Conservation (phyloP, 2,113 vertebrate genomes). For the Eclectus roratus region DNA sequence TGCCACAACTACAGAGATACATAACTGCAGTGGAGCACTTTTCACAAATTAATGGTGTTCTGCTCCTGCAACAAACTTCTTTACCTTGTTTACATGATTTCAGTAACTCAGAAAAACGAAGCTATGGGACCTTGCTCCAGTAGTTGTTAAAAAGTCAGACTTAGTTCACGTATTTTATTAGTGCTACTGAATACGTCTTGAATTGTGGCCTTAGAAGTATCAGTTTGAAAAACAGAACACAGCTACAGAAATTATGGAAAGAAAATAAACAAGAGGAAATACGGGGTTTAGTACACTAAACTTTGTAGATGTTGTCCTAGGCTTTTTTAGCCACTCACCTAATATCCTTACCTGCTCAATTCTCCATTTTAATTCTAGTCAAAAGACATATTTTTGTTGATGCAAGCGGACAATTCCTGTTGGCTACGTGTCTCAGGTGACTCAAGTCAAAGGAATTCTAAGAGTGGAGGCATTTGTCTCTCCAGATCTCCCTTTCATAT, state of each 20-base stretch:
- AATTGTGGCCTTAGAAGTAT: neutral
- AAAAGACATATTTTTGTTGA: neutral
- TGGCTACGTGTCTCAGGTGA: slow-evolving; percentile 31
- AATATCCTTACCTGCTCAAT: neutral
- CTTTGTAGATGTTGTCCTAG: neutral
- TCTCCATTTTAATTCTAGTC: neutral
- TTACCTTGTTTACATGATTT: neutral
- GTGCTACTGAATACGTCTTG: neutral
- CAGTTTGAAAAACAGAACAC: neutral
- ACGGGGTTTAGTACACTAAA: neutral
- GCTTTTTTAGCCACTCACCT: neutral
- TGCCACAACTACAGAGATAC: neutral
- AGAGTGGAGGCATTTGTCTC: slow-evolving; percentile 46
- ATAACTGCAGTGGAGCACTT: neutral
- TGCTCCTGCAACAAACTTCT: neutral
- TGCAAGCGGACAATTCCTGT: neutral
- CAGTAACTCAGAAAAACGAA: neutral
- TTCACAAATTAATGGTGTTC: neutral
- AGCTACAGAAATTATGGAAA: neutral
- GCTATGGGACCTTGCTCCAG: neutral
- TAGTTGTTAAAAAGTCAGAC: neutral
- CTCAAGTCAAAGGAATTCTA: slow-evolving; percentile 34
- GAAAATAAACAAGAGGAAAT: neutral
- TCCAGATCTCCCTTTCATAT: slow-evolving; percentile 26
- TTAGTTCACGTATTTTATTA: neutral